These are phyloP conservation scores for Sicus ferrugineus DNA, from an alignment of 2,888 invertebrate genomes.

Conservation along the genomic window DNA sequence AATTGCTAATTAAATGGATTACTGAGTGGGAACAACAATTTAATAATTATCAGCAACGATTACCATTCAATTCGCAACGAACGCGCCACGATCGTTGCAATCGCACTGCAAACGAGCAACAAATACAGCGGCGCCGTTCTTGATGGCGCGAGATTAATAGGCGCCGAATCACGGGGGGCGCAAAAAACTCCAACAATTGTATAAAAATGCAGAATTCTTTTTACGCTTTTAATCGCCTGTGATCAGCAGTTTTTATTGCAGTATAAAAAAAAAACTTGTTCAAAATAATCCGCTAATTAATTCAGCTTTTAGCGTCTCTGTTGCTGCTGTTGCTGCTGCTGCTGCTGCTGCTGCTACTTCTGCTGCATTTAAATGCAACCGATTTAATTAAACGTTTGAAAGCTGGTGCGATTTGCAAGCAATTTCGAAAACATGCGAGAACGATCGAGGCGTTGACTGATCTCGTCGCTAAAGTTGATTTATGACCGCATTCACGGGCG, in stretches of 20 bases:
- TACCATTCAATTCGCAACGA: constrained; percentile 10
- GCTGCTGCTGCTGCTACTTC: background rate
- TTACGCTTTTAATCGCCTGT: no score
- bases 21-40: constrained; percentile 12
- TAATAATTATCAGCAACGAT: background rate
- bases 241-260: background rate
- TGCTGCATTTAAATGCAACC: background rate
- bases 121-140: background rate
- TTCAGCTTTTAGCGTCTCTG: background rate
- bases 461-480: constrained; percentile 22
- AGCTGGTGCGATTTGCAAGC: background rate
- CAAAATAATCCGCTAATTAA: background rate
- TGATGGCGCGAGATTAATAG: no score
- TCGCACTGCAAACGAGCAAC: background rate
- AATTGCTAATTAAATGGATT: constrained; percentile 34
- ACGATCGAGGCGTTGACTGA: constrained; percentile 29
- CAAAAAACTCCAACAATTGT: no score
- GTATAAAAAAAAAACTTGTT: background rate
- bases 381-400: constrained; percentile 7
- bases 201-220: no score
- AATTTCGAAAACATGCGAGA: constrained; percentile 9
- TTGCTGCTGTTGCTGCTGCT: constrained; percentile 2
- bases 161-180: no score
- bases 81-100: background rate
- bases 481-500: background rate